A percentile compares a stretch with the other conserved stretches of the same genome.
Evolutionary conservation across 2,113 vertebrate species (phyloP).

Genomic region (Mixornis gularis): DNA sequence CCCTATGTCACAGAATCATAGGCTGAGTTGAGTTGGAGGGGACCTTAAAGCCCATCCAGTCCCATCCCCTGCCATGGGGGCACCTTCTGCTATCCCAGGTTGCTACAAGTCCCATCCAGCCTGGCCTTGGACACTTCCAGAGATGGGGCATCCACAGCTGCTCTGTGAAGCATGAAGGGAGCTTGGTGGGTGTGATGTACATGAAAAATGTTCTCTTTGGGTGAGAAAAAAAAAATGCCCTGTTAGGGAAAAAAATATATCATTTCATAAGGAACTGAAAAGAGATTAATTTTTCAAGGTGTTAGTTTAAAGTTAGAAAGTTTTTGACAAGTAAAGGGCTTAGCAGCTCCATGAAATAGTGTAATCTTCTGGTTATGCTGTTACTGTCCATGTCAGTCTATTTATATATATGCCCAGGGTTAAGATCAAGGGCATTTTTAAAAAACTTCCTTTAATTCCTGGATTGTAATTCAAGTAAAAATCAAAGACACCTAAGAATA

Average conservation of each 20-base stretch:
- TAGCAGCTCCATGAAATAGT: slow-evolving; percentile 35
- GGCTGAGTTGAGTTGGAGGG: neutral
- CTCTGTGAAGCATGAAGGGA: neutral
- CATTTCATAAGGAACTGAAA: neutral
- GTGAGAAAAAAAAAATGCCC: neutral
- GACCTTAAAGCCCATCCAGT: neutral
- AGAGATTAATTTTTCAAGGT: slow-evolving; percentile 55
- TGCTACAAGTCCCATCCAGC: neutral
- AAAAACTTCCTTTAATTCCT: slow-evolving; percentile 67
- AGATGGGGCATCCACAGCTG: neutral
- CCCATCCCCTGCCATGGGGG: neutral
- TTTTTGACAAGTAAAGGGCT: slow-evolving; percentile 53
- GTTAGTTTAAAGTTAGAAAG: slow-evolving; percentile 49
- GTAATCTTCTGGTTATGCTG: slow-evolving; percentile 43
- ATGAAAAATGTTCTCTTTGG: neutral
- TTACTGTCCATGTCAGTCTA: slow-evolving; percentile 34
- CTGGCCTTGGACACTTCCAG: neutral
- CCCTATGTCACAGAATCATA: neutral
- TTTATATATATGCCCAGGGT: slow-evolving; percentile 65
- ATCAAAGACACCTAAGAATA: slow-evolving; percentile 67
- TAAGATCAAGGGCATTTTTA: slow-evolving; percentile 64
- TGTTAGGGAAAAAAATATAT: neutral
- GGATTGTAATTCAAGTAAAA: slow-evolving; percentile 67
- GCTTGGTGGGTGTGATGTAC: neutral
- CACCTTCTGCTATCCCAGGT: neutral